Conservation (phyloP, 2,113 vertebrate species). For the Coptodon rendalli region DNA sequence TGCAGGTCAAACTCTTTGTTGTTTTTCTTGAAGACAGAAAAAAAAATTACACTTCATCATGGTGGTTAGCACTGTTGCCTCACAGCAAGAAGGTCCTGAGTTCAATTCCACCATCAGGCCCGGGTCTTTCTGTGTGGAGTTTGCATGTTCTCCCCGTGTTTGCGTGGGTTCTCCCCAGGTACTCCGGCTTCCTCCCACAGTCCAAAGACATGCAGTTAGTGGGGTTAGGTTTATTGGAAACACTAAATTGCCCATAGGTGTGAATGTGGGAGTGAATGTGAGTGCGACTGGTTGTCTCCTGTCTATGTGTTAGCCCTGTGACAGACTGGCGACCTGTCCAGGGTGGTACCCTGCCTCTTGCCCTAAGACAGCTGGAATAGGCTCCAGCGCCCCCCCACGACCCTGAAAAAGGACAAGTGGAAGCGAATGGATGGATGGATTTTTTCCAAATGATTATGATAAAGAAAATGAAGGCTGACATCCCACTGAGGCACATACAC, state of each 20-base stretch:
- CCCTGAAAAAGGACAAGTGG: not conserved
- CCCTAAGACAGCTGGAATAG: not conserved
- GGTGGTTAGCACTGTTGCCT: not conserved
- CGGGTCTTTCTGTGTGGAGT: not conserved
- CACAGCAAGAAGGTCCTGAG: not conserved
- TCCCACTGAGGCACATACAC: not conserved
- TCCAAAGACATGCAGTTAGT: too few relatives aligned
- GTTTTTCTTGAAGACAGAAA: not conserved
- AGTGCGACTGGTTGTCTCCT: not conserved
- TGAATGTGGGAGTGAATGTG: not conserved
- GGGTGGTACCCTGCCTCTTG: not conserved
- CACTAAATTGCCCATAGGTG: not conserved
- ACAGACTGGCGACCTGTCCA: not conserved
- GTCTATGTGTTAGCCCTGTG: not conserved
- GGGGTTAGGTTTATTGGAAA: too few relatives aligned
- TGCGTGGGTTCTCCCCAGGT: too few relatives aligned
- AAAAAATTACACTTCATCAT: not conserved
- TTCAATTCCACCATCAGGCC: too few relatives aligned
- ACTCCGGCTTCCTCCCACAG: too few relatives aligned
- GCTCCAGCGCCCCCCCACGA: fast-evolving
- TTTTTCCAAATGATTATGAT: not conserved
- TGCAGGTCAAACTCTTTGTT: not conserved
- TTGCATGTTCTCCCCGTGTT: too few relatives aligned
- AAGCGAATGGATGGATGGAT: not conserved
- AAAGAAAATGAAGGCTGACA: not conserved